A percentile compares a stretch with the other conserved stretches of the same genome.
Conservation (phyloP, 2,113 vertebrate species). For the Limanda limanda region DNA sequence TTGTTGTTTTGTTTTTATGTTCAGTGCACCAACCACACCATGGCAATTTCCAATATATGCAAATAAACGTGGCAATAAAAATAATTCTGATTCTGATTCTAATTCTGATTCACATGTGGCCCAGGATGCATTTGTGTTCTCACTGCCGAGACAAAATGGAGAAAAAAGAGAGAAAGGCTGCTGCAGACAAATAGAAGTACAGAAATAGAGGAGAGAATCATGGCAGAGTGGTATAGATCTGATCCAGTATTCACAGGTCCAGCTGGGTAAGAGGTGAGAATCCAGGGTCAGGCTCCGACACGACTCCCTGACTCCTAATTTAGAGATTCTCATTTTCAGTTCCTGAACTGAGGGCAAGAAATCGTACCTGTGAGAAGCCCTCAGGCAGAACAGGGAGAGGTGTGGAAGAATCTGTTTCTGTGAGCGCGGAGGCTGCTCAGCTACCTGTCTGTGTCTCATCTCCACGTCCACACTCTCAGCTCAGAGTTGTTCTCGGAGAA, state of each 20-base stretch:
- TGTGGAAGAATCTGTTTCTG: conserved; percentile 83
- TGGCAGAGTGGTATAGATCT: conserved; percentile 44
- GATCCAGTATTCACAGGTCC: conserved; percentile 73
- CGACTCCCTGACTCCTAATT: conserved; percentile 83
- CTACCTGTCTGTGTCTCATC: conserved; percentile 37
- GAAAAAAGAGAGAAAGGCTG: neutral
- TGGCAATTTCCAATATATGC: no score
- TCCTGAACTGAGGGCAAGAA: conserved; percentile 79
- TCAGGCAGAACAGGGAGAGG: conserved; percentile 82
- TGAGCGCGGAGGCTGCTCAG: conserved; percentile 33
- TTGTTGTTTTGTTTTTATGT: no score
- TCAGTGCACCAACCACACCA: no score
- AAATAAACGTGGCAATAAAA: no score
- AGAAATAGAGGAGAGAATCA: conserved; percentile 16
- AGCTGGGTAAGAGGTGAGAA: conserved; percentile 81
- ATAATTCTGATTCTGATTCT: no score
- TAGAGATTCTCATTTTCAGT: conserved; percentile 86
- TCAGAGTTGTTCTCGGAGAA: conserved; percentile 19
- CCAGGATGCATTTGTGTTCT: no score
- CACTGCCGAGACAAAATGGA: neutral
- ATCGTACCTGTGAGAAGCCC: conserved; percentile 86
- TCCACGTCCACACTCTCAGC: conserved; percentile 23
- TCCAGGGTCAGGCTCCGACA: conserved; percentile 82
- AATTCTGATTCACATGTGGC: no score
- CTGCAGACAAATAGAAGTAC: conserved; percentile 24